Evolutionary conservation across 2,888 invertebrate species (phyloP), one percentile per base, ranked within the genome.

Genomic region (Agonopterix arenella): DNA sequence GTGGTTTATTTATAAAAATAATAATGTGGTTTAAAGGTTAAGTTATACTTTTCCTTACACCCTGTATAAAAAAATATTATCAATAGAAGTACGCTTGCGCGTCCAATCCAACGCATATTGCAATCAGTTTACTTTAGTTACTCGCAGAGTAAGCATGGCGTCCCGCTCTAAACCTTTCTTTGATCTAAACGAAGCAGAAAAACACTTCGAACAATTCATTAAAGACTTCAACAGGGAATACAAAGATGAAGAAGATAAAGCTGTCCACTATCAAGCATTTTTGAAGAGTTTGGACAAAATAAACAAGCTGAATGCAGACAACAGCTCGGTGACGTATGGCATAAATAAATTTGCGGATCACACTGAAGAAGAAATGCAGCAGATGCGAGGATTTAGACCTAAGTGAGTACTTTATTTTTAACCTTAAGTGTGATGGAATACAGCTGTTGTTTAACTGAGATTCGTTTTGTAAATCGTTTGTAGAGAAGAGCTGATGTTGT

Each of bases 301-400:
- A 36, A 75, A 76, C 41, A 55, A 57, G 13, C 1, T 62, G 11
- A 73, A 73, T 46, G 46, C 47, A 13, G 38, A 48, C 0, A 51
- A 45, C 36, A 2, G 52, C 0, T 13, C 46, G 10, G 64, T 70
- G 2, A 61, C 58, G 4, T 75, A 52, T 48, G 73, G 58, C 16
- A 64, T 77, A 18, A 76, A 75, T 37, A 53, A 69, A 49, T 72
- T 73, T 8, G 61, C 79, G 5, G 79, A 78, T 57, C 69, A 67
- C 37, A 73, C 76, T 0, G 52, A 57, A 0, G 66, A 70, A 3
- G 68, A 75, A 44, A 47, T 45, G 2, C 50, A 57, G 42, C 3
- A n/a, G 2, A 56, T 68, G 59, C 47, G 37, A 36, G 69, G 71
- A 52, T 36, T 52, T 3, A 46, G 9, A 38, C 16, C 36, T 37